phyloP scores from a whole-genome alignment of 1,140 invertebrate genomes.

The Muscidifurax raptorellus region DNA sequence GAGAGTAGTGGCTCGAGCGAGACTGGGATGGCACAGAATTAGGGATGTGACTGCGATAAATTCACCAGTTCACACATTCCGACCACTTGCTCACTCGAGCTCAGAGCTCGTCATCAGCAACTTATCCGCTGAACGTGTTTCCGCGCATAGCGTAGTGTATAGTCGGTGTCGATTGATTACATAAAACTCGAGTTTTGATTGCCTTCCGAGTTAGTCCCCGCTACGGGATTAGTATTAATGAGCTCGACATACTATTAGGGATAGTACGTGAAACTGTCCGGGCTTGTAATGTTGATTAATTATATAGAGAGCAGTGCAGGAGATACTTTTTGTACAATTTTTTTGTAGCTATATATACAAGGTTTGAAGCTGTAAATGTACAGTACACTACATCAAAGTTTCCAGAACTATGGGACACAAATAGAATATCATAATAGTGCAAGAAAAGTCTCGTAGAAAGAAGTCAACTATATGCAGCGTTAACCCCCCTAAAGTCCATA shows the following conservation, averaged over 20 bases:
- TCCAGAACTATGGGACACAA: too few species aligned
- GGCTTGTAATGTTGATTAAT: background rate
- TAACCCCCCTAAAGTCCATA: too few species aligned
- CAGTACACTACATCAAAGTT: too few species aligned
- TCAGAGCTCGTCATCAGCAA: background rate
- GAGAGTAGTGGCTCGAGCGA: background rate
- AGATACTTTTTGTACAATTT: too few species aligned
- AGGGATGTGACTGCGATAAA: background rate
- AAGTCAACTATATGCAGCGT: too few species aligned
- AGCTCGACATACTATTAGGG: background rate
- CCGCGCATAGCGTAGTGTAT: background rate
- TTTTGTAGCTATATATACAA: too few species aligned
- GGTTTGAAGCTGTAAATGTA: too few species aligned
- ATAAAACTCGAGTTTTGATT: conserved; percentile 21
- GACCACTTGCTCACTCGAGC: background rate
- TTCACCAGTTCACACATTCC: background rate
- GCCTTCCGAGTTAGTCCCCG: background rate
- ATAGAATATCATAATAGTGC: too few species aligned
- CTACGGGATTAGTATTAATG: background rate
- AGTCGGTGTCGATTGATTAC: conserved; percentile 16
- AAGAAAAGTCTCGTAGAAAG: too few species aligned
- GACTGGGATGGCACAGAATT: background rate
- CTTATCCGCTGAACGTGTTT: background rate
- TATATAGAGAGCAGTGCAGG: background rate
- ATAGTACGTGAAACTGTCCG: background rate